Percentiles rank a stretch among this genome's conserved stretches.
Evolutionary conservation across 2,888 invertebrate genomes (phyloP).

Genomic region (Ernsta delagoae): DNA sequence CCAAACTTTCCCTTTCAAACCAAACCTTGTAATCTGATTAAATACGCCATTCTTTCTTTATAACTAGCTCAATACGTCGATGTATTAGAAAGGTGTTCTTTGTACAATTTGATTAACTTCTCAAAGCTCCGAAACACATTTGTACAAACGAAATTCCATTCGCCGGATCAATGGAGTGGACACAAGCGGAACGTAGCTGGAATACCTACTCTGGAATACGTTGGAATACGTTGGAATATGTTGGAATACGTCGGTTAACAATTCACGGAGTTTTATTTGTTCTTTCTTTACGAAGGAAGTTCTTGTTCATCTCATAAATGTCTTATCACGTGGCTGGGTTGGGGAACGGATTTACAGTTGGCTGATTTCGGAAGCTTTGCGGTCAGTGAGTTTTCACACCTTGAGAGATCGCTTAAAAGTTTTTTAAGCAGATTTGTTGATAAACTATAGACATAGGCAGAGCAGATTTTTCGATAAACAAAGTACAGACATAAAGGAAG

Average conservation of each 20-base stretch:
- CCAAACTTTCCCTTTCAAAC: too few species aligned
- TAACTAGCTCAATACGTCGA: too few species aligned
- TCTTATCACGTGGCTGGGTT: constrained; percentile 2
- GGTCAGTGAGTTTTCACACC: neutral
- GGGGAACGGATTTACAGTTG: neutral
- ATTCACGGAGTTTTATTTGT: constrained; percentile 2
- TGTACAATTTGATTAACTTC: constrained; percentile 2
- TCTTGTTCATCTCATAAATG: constrained; percentile 3
- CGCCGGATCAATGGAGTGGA: constrained; percentile 1
- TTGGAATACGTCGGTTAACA: neutral
- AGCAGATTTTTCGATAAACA: too few species aligned
- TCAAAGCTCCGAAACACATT: constrained; percentile 1
- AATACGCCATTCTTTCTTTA: too few species aligned
- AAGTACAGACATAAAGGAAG: too few species aligned
- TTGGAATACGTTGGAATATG: too few species aligned
- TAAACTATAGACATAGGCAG: too few species aligned
- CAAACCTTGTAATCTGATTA: too few species aligned
- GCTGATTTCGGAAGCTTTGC: neutral
- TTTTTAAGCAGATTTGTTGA: neutral
- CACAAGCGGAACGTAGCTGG: neutral
- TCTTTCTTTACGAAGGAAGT: constrained; percentile 13
- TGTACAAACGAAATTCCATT: neutral
- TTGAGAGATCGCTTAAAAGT: neutral
- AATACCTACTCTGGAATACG: neutral
- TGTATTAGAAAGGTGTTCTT: constrained; percentile 1